Evolutionary conservation across 1,140 invertebrate species (phyloP).

Genomic region (Panulirus ornatus): DNA sequence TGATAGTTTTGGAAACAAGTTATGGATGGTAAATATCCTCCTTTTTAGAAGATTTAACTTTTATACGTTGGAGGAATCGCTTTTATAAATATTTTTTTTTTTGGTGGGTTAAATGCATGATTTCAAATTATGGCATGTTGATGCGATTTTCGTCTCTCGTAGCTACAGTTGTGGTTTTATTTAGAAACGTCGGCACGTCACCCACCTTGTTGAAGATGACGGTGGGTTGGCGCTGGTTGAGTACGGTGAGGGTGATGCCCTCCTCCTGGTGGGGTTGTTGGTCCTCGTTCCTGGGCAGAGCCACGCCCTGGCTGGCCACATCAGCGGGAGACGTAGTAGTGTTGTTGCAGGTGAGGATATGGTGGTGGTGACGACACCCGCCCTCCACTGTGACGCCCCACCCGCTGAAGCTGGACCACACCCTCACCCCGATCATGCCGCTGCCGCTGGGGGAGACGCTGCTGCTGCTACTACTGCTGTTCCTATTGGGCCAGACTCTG

Average conservation of each 20-base stretch:
- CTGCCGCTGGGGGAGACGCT: background rate
- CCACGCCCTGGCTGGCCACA: background rate
- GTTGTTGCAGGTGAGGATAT: background rate
- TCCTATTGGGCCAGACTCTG: background rate
- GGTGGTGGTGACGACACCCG: background rate
- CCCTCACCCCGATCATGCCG: background rate
- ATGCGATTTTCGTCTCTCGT: too few species aligned
- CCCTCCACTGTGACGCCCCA: background rate
- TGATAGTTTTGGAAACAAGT: too few species aligned
- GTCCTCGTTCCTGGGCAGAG: background rate
- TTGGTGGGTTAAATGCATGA: too few species aligned
- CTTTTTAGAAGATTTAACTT: too few species aligned
- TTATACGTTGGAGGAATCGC: too few species aligned
- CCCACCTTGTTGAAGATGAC: conserved; percentile 44
- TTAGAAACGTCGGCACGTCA: too few species aligned
- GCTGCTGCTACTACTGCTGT: background rate
- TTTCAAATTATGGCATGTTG: too few species aligned
- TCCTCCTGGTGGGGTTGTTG: background rate
- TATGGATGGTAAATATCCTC: too few species aligned
- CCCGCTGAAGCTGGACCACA: conserved; percentile 11
- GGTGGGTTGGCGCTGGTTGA: conserved; percentile 14
- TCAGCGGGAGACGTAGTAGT: background rate
- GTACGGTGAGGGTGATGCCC: conserved; percentile 50
- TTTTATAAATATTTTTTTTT: too few species aligned
- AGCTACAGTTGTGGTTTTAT: too few species aligned